Base-by-base conservation (phyloP, 2,888 invertebrate genomes). In the Drosophila planitibia region DNA sequence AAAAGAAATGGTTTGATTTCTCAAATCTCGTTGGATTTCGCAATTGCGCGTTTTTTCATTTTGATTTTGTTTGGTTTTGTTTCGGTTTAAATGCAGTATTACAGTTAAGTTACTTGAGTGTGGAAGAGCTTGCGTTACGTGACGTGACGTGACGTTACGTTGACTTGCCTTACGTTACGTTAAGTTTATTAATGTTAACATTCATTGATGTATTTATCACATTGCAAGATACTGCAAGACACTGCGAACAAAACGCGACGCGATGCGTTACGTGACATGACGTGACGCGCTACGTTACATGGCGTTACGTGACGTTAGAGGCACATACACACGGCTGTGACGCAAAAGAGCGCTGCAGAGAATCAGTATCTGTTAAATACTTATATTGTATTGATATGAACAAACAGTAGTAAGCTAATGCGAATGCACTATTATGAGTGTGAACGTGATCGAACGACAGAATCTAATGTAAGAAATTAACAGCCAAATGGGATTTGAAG, bases 211-310 rank as follows among this genome's bases (percentile, higher is more conserved):
- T 54, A 51, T 59, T 59, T 74, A 74, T 74, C 74, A 74, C 74
- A 74, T 63, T 62, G 59, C 57, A 30, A 39, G 9, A 59, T 28
- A 55, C 54, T 64, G 72, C 64, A 72, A 64, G 59, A 73, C 73
- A 58, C 79, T 64, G 69, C 64, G 74, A 54, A 52, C 25, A 47
- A 61, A 74, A 54, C 76, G 58, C 76, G 76, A 68, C 78, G 76
- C 76, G 83, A 77, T 76, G 65, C 77, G 52, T 75, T 74, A 53
- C 64, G 66, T 73, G 70, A 60, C 77, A 49, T 75, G 71, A 53
- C 62, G 66, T 73, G 70, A 39, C 39, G 55, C 44, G 47, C 25
- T 60, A 55, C 30, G 57, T 64, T 51, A 65, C 73, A 61, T 61
- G 47, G 52, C 67, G 55, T 76, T 57, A 68, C 55, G 68, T 68